A percentile compares a stretch with the other conserved stretches of the same genome.
phyloP scores from a whole-genome alignment of 2,113 vertebrate genomes.

The Phalacrocorax brasilianus region DNA sequence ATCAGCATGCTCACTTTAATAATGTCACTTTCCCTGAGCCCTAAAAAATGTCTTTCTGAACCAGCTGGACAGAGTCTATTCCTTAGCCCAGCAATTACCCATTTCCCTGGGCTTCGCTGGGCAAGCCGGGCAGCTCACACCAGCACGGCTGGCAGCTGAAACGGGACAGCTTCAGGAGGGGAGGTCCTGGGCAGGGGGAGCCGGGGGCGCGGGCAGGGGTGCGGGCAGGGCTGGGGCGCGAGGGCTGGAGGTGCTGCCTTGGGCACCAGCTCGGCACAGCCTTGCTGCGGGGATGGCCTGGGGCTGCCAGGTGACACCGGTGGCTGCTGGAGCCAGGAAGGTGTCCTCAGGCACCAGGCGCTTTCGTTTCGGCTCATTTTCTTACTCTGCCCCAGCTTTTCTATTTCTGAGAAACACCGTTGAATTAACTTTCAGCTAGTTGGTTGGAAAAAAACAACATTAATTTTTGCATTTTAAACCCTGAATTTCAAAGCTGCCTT shows the following conservation, averaged over 20 bases:
- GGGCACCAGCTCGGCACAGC: not conserved
- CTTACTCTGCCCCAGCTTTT: not conserved
- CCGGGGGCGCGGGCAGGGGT: not conserved
- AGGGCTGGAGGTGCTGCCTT: not conserved
- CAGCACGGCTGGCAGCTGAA: not conserved
- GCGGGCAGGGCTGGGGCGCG: not conserved
- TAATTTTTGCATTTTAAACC: not conserved
- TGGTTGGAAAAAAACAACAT: not conserved
- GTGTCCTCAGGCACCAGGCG: not conserved
- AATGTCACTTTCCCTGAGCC: conserved; percentile 4
- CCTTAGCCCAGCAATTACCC: not conserved
- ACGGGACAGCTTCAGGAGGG: not conserved
- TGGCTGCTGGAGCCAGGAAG: rapidly evolving
- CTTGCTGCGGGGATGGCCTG: not conserved
- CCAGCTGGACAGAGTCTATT: conserved; percentile 30
- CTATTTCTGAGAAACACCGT: rapidly evolving
- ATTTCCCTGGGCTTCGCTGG: not conserved
- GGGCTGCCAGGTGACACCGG: not conserved
- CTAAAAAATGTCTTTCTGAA: conserved; percentile 11
- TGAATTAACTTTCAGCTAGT: not conserved
- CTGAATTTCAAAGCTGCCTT: not conserved
- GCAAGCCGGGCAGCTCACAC: not conserved
- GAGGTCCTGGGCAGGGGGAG: not conserved
- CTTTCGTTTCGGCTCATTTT: rapidly evolving
- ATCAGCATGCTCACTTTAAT: conserved; percentile 10